Evolutionary conservation across 2,113 vertebrate genomes (phyloP).

Genomic region (Ciconia maguari): DNA sequence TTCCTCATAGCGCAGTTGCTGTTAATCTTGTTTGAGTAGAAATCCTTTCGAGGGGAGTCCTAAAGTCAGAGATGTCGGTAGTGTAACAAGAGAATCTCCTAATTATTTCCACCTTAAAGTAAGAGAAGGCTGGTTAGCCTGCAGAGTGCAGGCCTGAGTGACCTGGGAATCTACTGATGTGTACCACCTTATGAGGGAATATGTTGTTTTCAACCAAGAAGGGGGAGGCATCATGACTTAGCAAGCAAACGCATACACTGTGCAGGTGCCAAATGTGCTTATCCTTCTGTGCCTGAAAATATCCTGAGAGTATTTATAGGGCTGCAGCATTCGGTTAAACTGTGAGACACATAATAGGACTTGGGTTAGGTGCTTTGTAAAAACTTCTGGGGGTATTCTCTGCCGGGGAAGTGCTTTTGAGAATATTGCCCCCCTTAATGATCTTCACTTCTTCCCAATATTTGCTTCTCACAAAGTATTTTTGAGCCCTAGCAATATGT

Average conservation of each 20-base stretch:
- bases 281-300: neutral
- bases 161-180: neutral
- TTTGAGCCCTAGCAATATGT: neutral
- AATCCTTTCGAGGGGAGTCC: neutral
- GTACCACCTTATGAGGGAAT: neutral
- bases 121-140: neutral
- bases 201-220: rapidly evolving
- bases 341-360: neutral
- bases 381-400: neutral
- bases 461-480: neutral
- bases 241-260: neutral
- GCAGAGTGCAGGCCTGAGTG: neutral
- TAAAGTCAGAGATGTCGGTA: neutral
- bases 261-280: neutral
- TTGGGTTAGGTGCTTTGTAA: neutral
- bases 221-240: neutral
- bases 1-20: neutral
- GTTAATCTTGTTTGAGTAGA: neutral
- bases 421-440: neutral
- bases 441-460: neutral
- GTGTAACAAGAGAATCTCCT: neutral
- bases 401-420: neutral
- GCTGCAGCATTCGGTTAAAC: neutral
- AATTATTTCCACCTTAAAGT: neutral
- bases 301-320: neutral